A percentile compares a stretch with the other conserved stretches of the same genome.
Conservation (phyloP, 2,113 vertebrate genomes). For the Plotosus lineatus region DNA sequence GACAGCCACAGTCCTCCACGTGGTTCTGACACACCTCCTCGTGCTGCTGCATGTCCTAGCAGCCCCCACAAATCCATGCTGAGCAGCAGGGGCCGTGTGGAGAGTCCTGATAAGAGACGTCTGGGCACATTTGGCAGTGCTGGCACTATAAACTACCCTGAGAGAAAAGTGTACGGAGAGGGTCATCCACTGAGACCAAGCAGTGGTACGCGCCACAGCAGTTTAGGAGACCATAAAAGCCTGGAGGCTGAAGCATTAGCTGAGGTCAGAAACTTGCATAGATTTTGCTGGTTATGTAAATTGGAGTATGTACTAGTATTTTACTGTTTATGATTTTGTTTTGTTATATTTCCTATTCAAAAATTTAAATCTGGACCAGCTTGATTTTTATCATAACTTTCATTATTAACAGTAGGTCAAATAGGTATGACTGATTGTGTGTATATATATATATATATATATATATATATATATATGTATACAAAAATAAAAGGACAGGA, state of each 20-base stretch:
- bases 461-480: no score
- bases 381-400: not conserved
- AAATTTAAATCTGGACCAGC: not conserved
- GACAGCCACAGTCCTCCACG: conserved; percentile 92
- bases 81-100: conserved; percentile 82
- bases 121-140: conserved; percentile 93
- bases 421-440: no score
- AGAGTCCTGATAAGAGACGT: conserved; percentile 93
- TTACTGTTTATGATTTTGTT: not conserved
- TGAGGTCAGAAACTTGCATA: conserved; percentile 71
- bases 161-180: conserved; percentile 87
- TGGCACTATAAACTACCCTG: conserved; percentile 92
- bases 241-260: conserved; percentile 94
- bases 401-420: no score
- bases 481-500: no score
- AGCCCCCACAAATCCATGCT: conserved; percentile 92
- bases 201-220: conserved; percentile 93
- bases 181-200: conserved; percentile 82
- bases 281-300: not conserved
- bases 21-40: conserved; percentile 88
- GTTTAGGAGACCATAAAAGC: conserved; percentile 95
- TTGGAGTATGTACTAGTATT: not conserved
- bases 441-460: no score
- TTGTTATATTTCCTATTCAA: not conserved
- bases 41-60: conserved; percentile 93